These are phyloP conservation scores for Himalopsyche tibetana DNA, from an alignment of 2,888 invertebrate genomes.

Conservation along the genomic window DNA sequence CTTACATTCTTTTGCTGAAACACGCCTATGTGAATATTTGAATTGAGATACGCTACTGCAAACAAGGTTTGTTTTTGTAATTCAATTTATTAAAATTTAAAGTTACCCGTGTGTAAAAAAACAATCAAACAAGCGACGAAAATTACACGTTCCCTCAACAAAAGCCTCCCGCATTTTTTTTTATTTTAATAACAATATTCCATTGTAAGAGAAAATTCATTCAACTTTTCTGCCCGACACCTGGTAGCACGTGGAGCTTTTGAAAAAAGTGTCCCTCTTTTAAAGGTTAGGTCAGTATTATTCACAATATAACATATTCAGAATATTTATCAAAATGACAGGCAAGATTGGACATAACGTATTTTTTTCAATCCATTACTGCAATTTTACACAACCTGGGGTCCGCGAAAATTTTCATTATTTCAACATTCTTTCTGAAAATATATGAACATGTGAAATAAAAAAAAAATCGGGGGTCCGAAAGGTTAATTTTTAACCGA, in stretches of 20 bases:
- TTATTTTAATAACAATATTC: slow-evolving; percentile 6
- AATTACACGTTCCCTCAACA: background rate
- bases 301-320: background rate
- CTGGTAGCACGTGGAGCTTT: background rate
- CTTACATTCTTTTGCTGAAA: no score
- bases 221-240: background rate
- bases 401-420: no score
- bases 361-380: no score
- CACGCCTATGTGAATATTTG: no score
- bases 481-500: no score
- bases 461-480: no score
- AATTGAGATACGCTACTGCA: no score
- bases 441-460: no score
- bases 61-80: no score
- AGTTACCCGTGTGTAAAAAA: background rate
- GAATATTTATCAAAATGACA: background rate
- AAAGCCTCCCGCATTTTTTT: background rate
- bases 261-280: background rate
- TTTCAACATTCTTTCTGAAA: no score
- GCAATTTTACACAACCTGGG: no score
- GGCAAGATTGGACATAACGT: background rate
- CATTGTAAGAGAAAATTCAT: background rate
- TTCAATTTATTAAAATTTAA: no score
- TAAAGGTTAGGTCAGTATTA: background rate
- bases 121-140: background rate